Base-by-base conservation (phyloP, 2,113 vertebrate genomes). In the Cettia cetti region DNA sequence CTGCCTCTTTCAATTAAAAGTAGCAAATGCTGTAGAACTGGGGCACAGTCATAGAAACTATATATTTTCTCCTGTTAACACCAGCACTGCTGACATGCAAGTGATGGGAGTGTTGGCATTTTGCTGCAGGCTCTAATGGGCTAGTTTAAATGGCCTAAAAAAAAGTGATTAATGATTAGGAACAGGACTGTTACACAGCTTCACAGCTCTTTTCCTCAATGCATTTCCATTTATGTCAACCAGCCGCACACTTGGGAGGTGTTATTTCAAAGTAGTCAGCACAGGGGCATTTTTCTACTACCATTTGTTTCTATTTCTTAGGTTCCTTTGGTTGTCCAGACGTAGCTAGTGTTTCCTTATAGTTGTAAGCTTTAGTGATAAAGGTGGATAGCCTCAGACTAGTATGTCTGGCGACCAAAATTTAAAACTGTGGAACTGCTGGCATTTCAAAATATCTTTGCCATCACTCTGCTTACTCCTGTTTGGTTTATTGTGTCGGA, bases 51-150 rank as follows among this genome's bases (percentile, higher is more conserved):
- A 96, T 66, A 90, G 93, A 96, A 97, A 96, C 95, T 92, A 92
- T 97, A 90, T 97, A 96, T 97, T 98, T 98, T 97, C 96, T 96
- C 94, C 97, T 97, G 97, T 98, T 98, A 97, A 97, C 97, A 97
- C 97, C 85, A 80, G 92, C 81, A 26, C 94, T 68, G 76, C 92
- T 96, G 97, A 95, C 94, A 94, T 78, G 52, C 86, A 71, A 52
- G 97, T 93, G 91, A 95, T 89, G 81, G 92, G 86, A 70, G 64
- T 95, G 96, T 93, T 96, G 93, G 96, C 92, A 64, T 95, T 96
- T 97, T 94, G 97, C 97, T 97, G 93, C 84, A 70, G 93, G 95
- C 95, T 94, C 78, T 96, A 96, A 96, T 83, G 94, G 95, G 93
- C 71, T 92, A 65, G 83, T 97, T 97, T 96, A 96, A 96, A 94